Evolutionary conservation across 2,113 vertebrate species (phyloP), one percentile per base, ranked within the genome.

Genomic region (Uria aalge): DNA sequence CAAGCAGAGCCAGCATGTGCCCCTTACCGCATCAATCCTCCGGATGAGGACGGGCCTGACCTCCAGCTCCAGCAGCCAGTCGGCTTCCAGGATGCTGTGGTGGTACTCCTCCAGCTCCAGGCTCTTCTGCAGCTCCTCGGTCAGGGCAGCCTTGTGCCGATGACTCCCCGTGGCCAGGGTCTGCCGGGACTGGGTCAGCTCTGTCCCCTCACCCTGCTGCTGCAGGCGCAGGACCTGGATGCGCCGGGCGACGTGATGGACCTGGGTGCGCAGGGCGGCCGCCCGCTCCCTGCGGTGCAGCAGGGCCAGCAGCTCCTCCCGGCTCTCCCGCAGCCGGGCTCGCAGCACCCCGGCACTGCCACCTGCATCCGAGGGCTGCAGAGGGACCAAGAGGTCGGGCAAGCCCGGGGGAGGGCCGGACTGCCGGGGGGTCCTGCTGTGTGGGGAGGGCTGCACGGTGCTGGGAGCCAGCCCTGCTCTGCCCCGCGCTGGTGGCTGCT

Each of bases 51-150:
- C 17, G 47, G 97, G 96, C 47, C 85, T 96, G 77, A 98, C 80
- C 88, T 97, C 92, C 85, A 97, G 82, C 85, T 97, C 96, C 34
- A 98, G 88, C 69, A 96, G 84, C 96, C 96, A 97, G 67, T 97
- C 94, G 0, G 64, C 43, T 64, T 84, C 62, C 82, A 98, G 88
- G 55, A 97, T 95, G 34, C 53, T 63, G 67, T 90, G 68, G 32
- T 67, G 93, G 23, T 97, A 97, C 27, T 94, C 45, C 41, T 97
- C 96, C 63, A 98, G 78, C 40, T 95, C 90, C 66, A 98, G 91
- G 29, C 57, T 93, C 84, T 84, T 82, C 69, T 86, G 83, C 71
- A 73, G 22, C n/a, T 93, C 84, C 47, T 96, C 12, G 0, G 62
- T 43, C 64, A 75, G 68, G 38, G 52, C 73, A 81, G 71, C 43